These are phyloP conservation scores for Oreochromis spilurus DNA, from an alignment of 2,113 vertebrate species.

Conservation along the genomic window DNA sequence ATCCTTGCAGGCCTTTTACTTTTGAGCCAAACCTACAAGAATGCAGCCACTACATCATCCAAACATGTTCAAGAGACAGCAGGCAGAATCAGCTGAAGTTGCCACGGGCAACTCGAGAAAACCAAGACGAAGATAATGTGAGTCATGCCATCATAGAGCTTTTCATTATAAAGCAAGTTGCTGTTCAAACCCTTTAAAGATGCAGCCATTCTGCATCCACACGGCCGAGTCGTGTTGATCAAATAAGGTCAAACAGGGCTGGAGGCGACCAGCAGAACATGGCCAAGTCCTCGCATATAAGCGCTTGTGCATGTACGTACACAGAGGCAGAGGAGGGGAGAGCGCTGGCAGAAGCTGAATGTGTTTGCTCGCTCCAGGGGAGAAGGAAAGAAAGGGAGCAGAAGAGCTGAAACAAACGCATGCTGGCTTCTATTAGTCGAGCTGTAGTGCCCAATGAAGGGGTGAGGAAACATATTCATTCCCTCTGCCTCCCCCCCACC, in stretches of 20 bases:
- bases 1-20: neutral
- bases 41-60: conserved; percentile 39
- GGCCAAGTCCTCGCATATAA: conserved; percentile 42
- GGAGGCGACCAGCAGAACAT: conserved; percentile 44
- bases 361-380: conserved; percentile 55
- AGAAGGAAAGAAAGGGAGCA: conserved; percentile 63
- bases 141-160: conserved; percentile 3
- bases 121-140: conserved; percentile 10
- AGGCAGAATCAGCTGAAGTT: conserved; percentile 18
- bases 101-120: neutral
- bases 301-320: conserved; percentile 9
- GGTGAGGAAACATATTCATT: conserved; percentile 64
- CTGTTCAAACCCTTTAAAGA: conserved; percentile 9
- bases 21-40: conserved; percentile 17
- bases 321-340: conserved; percentile 25
- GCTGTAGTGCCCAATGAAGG: conserved; percentile 52
- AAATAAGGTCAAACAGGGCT: conserved; percentile 38
- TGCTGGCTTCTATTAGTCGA: conserved; percentile 74
- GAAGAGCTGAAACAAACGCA: conserved; percentile 70
- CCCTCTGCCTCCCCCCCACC: neutral
- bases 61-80: conserved; percentile 18
- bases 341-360: conserved; percentile 55
- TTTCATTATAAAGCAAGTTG: conserved; percentile 34
- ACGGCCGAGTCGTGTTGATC: conserved; percentile 4
- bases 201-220: conserved; percentile 5